Conservation (phyloP, 2,113 vertebrate species). For the Gasterosteus nipponicus region DNA sequence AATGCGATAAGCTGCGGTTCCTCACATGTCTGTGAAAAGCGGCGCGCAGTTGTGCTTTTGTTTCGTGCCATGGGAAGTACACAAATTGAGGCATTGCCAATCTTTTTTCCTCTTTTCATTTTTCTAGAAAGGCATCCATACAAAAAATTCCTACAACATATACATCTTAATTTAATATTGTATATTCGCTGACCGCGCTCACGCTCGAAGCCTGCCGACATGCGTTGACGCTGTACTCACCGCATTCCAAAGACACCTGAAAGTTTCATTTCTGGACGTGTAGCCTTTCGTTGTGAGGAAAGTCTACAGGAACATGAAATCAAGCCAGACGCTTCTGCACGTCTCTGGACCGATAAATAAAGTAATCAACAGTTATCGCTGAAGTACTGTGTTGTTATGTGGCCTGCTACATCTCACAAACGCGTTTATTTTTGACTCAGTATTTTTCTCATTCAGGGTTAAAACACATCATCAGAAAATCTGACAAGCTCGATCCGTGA, state of each 20-base stretch:
- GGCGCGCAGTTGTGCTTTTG: no score
- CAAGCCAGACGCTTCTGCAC: background rate
- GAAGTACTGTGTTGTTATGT: background rate
- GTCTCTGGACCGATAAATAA: background rate
- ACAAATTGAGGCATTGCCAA: background rate
- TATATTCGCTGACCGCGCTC: background rate
- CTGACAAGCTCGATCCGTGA: background rate
- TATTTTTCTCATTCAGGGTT: background rate
- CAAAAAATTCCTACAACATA: background rate
- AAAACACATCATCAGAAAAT: no score
- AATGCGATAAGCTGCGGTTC: no score
- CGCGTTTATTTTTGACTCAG: no score
- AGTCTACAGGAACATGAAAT: background rate
- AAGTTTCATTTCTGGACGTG: background rate
- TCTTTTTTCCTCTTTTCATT: background rate
- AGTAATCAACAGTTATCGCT: no score
- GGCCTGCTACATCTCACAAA: background rate
- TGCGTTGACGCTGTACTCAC: background rate
- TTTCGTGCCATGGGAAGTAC: background rate
- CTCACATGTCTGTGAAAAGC: background rate
- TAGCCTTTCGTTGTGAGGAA: background rate
- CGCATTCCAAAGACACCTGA: constrained; percentile 1
- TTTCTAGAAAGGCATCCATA: background rate
- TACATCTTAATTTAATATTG: background rate
- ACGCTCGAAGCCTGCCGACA: background rate